Conservation (phyloP, 2,113 vertebrate genomes). For the Oncorhynchus tshawytscha region DNA sequence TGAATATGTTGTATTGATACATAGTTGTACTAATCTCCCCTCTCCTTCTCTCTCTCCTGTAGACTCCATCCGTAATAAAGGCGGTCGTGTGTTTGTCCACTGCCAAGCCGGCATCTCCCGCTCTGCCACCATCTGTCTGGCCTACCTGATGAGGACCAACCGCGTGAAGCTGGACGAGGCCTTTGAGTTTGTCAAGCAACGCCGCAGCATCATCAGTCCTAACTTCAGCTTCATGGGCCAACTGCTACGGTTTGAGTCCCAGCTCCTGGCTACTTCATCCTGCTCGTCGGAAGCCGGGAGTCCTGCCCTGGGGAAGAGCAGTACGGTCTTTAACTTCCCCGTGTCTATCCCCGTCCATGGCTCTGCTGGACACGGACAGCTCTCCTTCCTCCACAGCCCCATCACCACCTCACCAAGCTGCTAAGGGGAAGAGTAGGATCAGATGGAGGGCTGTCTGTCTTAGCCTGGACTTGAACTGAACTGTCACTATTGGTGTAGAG, state of each 20-base stretch:
- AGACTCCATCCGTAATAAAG: constrained; percentile 92
- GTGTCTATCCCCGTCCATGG: constrained; percentile 92
- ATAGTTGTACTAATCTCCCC: neutral
- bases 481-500: neutral
- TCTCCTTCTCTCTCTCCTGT: constrained; percentile 30
- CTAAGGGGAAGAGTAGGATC: constrained; percentile 62
- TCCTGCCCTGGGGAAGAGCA: constrained; percentile 80
- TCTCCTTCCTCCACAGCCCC: constrained; percentile 92
- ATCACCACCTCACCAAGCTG: constrained; percentile 97
- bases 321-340: constrained; percentile 93
- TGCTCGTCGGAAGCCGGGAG: constrained; percentile 92
- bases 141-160: constrained; percentile 98
- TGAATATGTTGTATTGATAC: neutral
- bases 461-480: constrained; percentile 14
- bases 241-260: constrained; percentile 95
- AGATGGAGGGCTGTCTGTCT: neutral
- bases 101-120: constrained; percentile 98
- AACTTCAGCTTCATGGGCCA: constrained; percentile 99
- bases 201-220: constrained; percentile 96
- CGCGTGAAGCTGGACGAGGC: constrained; percentile 96
- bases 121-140: constrained; percentile 96
- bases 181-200: constrained; percentile 98
- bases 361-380: constrained; percentile 78
- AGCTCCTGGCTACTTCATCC: constrained; percentile 89
- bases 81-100: constrained; percentile 95